Base-by-base conservation (phyloP, 2,797 vertebrate genomes). In the Fistularia tabacaria region DNA sequence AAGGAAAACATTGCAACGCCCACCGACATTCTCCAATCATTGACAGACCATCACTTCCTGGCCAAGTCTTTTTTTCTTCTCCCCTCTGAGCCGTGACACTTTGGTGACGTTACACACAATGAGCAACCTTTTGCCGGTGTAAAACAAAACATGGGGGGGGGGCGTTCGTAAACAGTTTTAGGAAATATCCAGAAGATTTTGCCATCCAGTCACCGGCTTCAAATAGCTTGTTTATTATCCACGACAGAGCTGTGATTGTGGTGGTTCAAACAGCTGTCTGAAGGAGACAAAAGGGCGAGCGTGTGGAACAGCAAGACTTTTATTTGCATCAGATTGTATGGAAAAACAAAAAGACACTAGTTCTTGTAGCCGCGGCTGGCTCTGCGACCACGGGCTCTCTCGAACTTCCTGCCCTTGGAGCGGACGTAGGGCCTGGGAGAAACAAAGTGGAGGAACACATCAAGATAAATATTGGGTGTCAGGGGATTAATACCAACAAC, bases 371-470 rank as follows among this genome's bases (percentile, higher is more conserved):
- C 92, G 71, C 91, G 55, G 83, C 92, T 91, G 83, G 91, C 65
- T 89, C 92, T 90, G 88, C 92, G 92, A 66, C 92, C 92, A 69
- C 92, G 90, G 50, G 92, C 92, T 59, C 87, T 90, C 79, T 93
- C 92, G 38, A 92, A 93, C 87, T 93, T 93, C 82, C 91, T 91
- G 84, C 92, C 92, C 90, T 93, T 93, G 76, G 92, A 93, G 62
- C 87, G 87, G 51, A 93, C 58, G 41, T 93, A 93, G 73, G 93
- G 92, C 76, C 91, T 93, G 64, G 6, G 59, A 39, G 50, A 25
- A 13, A 75, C 47, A 43, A 38, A 44, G 51, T n/a, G 25, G 25
- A 25, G 25, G 25, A 25, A 25, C 25, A 25, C 25, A 25, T 25
- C 25, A 25, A 25, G 25, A 25, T 25, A 25, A 48, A 13, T 38